phyloP scores from a whole-genome alignment of 2,888 invertebrate species.

The Caenorhabditis imperialis region DNA sequence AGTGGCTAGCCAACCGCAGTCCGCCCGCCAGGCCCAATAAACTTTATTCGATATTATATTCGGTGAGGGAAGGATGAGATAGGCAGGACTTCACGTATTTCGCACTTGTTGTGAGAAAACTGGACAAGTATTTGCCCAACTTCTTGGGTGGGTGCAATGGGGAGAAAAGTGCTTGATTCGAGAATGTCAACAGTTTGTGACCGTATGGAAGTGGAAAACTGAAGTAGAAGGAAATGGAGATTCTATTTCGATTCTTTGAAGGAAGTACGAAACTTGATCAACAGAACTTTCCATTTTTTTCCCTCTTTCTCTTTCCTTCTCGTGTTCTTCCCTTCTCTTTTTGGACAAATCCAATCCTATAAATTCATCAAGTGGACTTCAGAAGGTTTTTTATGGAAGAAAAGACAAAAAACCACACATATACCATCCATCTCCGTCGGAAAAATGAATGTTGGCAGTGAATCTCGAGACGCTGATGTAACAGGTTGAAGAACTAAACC shows the following conservation, averaged over 20 bases:
- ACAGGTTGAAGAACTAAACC: conserved; percentile 44
- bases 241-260: conserved; percentile 26
- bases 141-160: conserved; percentile 1
- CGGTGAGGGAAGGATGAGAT: conserved; percentile 40
- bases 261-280: conserved; percentile 38
- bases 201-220: background rate
- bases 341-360: conserved; percentile 36
- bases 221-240: conserved; percentile 4
- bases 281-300: conserved; percentile 22
- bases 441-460: background rate
- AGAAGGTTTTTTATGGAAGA: conserved; percentile 23
- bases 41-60: conserved; percentile 52
- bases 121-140: conserved; percentile 10
- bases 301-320: conserved; percentile 7
- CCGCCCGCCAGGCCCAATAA: conserved; percentile 48
- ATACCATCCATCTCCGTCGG: background rate
- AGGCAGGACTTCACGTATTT: conserved; percentile 42
- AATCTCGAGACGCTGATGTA: conserved; percentile 38
- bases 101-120: conserved; percentile 27
- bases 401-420: conserved; percentile 8
- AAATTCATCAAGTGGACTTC: conserved; percentile 51
- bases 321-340: conserved; percentile 9
- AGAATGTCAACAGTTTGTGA: conserved; percentile 5
- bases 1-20: conserved; percentile 48
- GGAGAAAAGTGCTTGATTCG: conserved; percentile 4